Evolutionary conservation across 2,797 vertebrate genomes (phyloP), one percentile per base, ranked within the genome.

Genomic region (Paguma larvata): DNA sequence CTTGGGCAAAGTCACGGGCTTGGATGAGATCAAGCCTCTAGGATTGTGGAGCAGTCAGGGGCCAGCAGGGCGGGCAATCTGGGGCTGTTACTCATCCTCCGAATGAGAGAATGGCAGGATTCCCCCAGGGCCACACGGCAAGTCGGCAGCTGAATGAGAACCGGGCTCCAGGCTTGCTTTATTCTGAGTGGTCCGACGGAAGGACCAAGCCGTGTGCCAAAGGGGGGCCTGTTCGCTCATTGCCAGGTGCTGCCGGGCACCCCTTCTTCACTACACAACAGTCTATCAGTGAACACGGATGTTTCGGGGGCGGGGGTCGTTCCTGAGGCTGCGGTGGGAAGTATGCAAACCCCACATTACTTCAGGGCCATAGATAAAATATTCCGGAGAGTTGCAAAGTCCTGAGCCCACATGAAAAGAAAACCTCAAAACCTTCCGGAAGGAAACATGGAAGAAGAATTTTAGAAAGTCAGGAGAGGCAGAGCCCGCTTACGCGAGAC

Each of bases 381-480:
- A 48, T 38, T 38, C 56, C 23, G 56, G 44, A n/a, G 2, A 6
- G 30, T 62, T 48, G 1, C 44, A 75, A 48, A 85, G 48, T n/a
- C 25, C 59, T 84, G 16, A 67, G 6, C 18, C 73, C 27, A 32
- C 15, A 75, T n/a, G 46, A 56, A 70, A 85, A 48, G 48, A 30
- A 91, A 68, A n/a, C 56, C 48, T 86, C 14, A 56, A 70, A 59
- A 19, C 16, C 11, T 38, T 83, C 63, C 12, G 30, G 32, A 30
- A 63, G 15, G 30, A 63, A 82, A 48, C 27, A 14, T 16, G 32
- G 67, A 27, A 85, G 30, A 34, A 56, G 65, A 18, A 34, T 62
- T 84, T 91, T 59, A 80, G 91, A 84, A 91, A 89, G 32, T 73
- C 65, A 72, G 38, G 53, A 13, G 6, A 56, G 51, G n/a, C 72